Evolutionary conservation across 2,888 invertebrate genomes (phyloP).

Genomic region (Blera fallax): DNA sequence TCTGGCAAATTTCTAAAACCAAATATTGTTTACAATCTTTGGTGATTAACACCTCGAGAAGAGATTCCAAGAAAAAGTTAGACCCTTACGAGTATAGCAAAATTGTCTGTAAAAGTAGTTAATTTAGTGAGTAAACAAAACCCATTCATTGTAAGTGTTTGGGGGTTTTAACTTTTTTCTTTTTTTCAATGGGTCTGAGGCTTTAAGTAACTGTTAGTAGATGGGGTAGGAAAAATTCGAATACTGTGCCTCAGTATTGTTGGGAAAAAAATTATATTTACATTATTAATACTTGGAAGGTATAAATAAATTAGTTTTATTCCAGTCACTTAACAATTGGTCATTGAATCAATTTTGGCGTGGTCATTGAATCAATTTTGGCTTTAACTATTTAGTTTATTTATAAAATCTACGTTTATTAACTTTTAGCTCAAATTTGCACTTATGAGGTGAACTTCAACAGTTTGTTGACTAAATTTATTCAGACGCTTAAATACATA

Average conservation of each 20-base stretch:
- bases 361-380: no score
- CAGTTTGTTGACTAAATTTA: no score
- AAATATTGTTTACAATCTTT: neutral
- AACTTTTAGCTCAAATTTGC: no score
- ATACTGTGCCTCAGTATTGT: no score
- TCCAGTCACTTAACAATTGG: neutral
- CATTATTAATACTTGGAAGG: neutral
- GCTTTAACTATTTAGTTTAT: neutral
- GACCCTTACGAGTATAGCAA: neutral
- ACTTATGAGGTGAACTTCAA: no score
- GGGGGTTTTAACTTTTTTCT: neutral
- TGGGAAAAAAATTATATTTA: neutral
- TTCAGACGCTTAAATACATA: no score
- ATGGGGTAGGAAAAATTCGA: neutral
- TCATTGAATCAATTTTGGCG: neutral
- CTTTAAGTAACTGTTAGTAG: neutral
- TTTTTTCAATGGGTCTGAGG: neutral
- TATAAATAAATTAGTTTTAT: neutral
- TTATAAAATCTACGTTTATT: neutral
- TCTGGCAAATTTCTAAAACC: neutral
- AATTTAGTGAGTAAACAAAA: neutral
- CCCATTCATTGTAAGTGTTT: neutral
- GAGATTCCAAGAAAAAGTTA: conserved; percentile 10
- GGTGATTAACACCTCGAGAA: neutral
- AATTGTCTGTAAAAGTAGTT: neutral